Evolutionary conservation across 2,113 vertebrate species (phyloP).

Genomic region (Ramphastos sulfuratus): DNA sequence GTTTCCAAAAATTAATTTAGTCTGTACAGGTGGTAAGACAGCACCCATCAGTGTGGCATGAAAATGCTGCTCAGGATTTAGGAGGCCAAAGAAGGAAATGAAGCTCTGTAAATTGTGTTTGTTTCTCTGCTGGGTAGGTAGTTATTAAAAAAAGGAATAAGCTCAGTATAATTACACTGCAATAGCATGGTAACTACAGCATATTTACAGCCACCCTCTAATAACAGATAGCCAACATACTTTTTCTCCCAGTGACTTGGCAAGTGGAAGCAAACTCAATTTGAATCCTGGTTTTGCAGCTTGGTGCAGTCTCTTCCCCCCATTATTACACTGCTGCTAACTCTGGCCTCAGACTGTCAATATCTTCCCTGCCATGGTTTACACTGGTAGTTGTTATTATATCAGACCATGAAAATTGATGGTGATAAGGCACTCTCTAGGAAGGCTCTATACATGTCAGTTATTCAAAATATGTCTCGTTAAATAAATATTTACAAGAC

Average conservation of each 20-base stretch:
- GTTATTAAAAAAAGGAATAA: constrained; percentile 50
- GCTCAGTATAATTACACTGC: constrained; percentile 11
- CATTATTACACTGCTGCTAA: constrained; percentile 26
- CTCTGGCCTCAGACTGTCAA: constrained; percentile 53
- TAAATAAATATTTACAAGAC: constrained; percentile 83
- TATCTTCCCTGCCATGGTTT: constrained; percentile 67
- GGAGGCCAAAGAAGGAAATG: not conserved
- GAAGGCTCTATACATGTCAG: constrained; percentile 72
- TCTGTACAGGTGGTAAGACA: constrained; percentile 20
- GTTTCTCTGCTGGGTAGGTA: not conserved
- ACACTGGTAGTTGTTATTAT: constrained; percentile 74
- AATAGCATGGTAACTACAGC: not conserved
- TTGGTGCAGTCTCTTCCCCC: not conserved
- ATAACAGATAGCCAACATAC: constrained; percentile 15
- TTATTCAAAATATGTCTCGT: constrained; percentile 79
- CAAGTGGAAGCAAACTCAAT: constrained; percentile 13
- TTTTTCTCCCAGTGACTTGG: constrained; percentile 7
- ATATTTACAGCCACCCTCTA: not conserved
- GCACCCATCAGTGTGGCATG: not conserved
- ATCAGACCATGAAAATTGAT: constrained; percentile 75
- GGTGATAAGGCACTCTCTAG: constrained; percentile 72
- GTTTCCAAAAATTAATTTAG: constrained; percentile 12
- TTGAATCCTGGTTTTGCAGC: constrained; percentile 1
- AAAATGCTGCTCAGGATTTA: not conserved
- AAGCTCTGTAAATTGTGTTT: not conserved